phyloP scores from a whole-genome alignment of 2,113 vertebrate genomes.

The Hydrochoerus hydrochaeris region DNA sequence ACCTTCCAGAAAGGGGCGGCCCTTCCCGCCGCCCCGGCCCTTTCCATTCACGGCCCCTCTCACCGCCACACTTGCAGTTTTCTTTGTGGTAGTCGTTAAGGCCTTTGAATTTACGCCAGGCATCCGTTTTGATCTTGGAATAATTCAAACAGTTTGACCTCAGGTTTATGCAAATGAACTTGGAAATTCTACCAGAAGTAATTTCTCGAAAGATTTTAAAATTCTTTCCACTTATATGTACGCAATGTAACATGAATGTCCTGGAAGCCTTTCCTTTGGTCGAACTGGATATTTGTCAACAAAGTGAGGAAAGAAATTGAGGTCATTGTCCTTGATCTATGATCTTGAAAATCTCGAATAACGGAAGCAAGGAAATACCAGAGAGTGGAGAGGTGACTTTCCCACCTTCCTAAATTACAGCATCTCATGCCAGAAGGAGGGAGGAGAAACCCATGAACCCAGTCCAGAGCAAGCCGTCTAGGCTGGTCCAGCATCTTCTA shows the following conservation, averaged over 20 bases:
- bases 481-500: background rate
- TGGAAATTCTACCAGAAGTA: conserved; percentile 57
- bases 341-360: conserved; percentile 52
- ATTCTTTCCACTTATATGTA: conserved; percentile 52
- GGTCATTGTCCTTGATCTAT: conserved; percentile 27
- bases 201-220: conserved; percentile 58
- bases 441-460: background rate
- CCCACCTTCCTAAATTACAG: background rate
- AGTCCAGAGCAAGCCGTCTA: background rate
- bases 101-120: conserved; percentile 44
- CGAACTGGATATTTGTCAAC: conserved; percentile 15
- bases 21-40: background rate
- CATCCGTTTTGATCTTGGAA: conserved; percentile 39
- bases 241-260: background rate
- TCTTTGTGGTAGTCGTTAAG: conserved; percentile 17
- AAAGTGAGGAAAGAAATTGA: conserved; percentile 45
- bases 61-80: background rate
- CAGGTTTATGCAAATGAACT: conserved; percentile 26
- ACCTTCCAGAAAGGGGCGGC: background rate
- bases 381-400: background rate
- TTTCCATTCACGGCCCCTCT: background rate
- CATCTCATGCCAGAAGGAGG: background rate
- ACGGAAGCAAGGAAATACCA: conserved; percentile 8
- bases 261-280: conserved; percentile 52
- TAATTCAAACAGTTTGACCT: conserved; percentile 49